Percentiles rank a stretch among this genome's conserved stretches.
These are phyloP conservation scores for Marmota flaviventris DNA, from an alignment of 2,113 vertebrate species.

Conservation along the genomic window DNA sequence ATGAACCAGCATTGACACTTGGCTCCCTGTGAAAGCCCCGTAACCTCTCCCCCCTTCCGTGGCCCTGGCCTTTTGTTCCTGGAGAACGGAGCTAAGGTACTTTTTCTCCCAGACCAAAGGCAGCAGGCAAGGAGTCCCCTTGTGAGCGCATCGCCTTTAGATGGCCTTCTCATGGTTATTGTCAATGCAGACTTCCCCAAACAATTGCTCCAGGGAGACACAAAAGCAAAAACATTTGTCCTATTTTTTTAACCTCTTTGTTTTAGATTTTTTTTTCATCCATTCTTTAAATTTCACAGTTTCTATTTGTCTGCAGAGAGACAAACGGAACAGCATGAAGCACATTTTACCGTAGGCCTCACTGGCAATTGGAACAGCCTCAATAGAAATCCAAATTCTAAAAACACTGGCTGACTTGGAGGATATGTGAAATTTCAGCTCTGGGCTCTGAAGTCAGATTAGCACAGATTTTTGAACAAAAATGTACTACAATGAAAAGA, in stretches of 20 bases:
- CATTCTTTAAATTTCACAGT: constrained; percentile 74
- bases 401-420: constrained; percentile 58
- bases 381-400: constrained; percentile 75
- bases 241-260: constrained; percentile 84
- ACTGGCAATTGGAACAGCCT: constrained; percentile 67
- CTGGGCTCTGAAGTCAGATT: constrained; percentile 47
- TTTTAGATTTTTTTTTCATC: constrained; percentile 73
- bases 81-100: constrained; percentile 87
- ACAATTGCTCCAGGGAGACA: constrained; percentile 78
- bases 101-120: constrained; percentile 82
- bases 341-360: constrained; percentile 82
- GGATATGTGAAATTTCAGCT: constrained; percentile 70
- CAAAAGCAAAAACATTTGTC: constrained; percentile 86
- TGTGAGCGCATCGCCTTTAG: constrained; percentile 70
- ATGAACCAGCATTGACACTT: constrained; percentile 79
- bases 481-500: constrained; percentile 39
- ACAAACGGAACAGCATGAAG: constrained; percentile 77
- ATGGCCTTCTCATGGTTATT: constrained; percentile 83
- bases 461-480: constrained; percentile 66
- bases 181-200: constrained; percentile 77
- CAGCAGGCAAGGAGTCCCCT: constrained; percentile 76
- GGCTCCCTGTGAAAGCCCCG: constrained; percentile 81
- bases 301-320: constrained; percentile 80
- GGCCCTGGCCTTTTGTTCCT: constrained; percentile 89
- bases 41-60: constrained; percentile 81